Percentiles rank a stretch among this genome's conserved stretches.
Conservation (phyloP, 2,113 vertebrate genomes). For the Beaufortia kweichowensis region DNA sequence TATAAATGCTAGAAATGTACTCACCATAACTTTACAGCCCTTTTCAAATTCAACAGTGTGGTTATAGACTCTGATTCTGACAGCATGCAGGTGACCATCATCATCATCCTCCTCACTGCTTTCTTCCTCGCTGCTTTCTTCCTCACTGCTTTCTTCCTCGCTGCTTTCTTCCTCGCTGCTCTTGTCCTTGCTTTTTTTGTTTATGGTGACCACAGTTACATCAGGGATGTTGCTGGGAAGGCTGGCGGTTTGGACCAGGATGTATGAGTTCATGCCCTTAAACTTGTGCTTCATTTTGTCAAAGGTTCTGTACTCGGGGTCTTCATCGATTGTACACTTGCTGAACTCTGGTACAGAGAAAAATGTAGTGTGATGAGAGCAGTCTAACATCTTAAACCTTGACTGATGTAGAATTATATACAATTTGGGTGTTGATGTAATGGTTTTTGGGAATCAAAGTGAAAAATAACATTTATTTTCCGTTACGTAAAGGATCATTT, state of each 20-base stretch:
- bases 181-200: slow-evolving; percentile 40
- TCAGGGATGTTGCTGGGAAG: slow-evolving; percentile 68
- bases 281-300: slow-evolving; percentile 77
- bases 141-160: slow-evolving; percentile 28
- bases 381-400: too few species aligned
- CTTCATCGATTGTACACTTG: slow-evolving; percentile 69
- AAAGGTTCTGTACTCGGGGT: slow-evolving; percentile 78
- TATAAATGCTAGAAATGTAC: slow-evolving; percentile 48
- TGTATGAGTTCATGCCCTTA: slow-evolving; percentile 71
- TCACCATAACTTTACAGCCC: slow-evolving; percentile 71
- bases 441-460: too few species aligned
- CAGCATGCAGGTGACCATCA: slow-evolving; percentile 62
- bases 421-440: too few species aligned
- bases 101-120: slow-evolving; percentile 37
- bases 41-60: slow-evolving; percentile 75
- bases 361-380: not conserved
- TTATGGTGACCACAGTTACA: slow-evolving; percentile 75
- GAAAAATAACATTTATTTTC: too few species aligned
- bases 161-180: slow-evolving; percentile 39
- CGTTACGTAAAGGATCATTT: too few species aligned
- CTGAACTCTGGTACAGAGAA: slow-evolving; percentile 68
- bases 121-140: slow-evolving; percentile 43
- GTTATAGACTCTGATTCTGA: slow-evolving; percentile 77
- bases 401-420: too few species aligned
- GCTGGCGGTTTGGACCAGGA: slow-evolving; percentile 71